Base-by-base conservation (phyloP, 2,888 invertebrate genomes). In the Xylota sylvarum region DNA sequence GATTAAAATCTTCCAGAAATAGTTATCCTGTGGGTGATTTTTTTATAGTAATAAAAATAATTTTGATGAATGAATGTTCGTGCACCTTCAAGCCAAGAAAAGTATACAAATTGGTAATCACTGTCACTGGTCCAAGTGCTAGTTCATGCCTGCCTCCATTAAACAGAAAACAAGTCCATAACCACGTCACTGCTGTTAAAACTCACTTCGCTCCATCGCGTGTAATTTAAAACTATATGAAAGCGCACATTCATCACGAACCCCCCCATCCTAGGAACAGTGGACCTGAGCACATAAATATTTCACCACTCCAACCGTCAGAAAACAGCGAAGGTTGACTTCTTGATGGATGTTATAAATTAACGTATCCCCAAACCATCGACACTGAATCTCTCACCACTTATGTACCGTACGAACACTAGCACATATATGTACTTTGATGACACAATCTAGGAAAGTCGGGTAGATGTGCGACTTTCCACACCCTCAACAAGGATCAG, bases 271-370 rank as follows among this genome's bases (percentile, higher is more conserved):
- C n/a, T 5, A 5, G 19, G 4, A 7, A 30, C 7, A 6, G 5
- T 60, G 50, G 6, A 72, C n/a, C 30, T 37, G 5, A 27, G 17
- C 12, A 32, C 64, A 76, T 76, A 56, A 76, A 67, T 67, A 58
- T 56, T 43, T 43, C 35, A 37, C 5, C 12, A 32, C 32, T 17
- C 64, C 30, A 43, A 19, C 12, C 55, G 35, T 4, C 32, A 19
- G 4, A 14, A 27, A 67, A 12, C 37, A 37, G 5, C 30, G 17
- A 43, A 19, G 58, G 48, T 46, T 72, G 58, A 58, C 72, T 72
- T 35, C 72, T 35, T 48, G 46, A 35, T 72, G 58, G 48, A 46
- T 27, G 40, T 70, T 35, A 27, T 48, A 58, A 58, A 48, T 60
- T 60, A 72, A 35, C 14, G 17, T 73, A 40, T 43, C 27, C 62